Base-by-base conservation (phyloP, 2,113 vertebrate genomes). In the Ceyx margarethae region DNA sequence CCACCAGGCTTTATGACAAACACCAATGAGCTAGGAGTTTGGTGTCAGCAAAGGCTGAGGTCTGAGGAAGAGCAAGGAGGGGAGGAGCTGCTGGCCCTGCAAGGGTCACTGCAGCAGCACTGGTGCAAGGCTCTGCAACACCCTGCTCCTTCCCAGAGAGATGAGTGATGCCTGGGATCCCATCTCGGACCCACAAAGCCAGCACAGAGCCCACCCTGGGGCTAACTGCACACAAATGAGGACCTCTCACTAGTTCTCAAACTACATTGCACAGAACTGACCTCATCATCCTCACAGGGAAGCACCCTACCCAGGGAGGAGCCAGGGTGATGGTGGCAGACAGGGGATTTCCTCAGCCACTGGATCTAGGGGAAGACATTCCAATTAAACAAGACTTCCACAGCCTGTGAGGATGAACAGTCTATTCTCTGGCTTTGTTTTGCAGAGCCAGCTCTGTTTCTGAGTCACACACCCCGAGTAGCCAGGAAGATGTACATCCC, bases 121-220 rank as follows among this genome's bases (percentile, higher is more conserved):
- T 6, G 15, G 21, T 16, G 50, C 8, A 54, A 71, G 56, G 61
- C 56, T 62, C 31, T 45, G 46, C 33, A 83, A 10, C 17, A 43
- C 6, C 37, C 53, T 54, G 22, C 17, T 73, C 18, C 33, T 64
- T 62, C 67, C 51, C 51, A 71, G 54, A 74, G 26, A n/a, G n/a
- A 76, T 3, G 0, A n/a, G 57, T 66, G 6, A 12, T 0, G 0
- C 45, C 12, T 73, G 42, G 56, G 92, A 84, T 16, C 6, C 46
- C 16, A 6, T 8, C 9, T 3, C 15, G 16, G 31, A 69, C 2
- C 66, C 50, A 9, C 37, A 80, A 79, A 89, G 21, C 14, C 65
- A 20, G 15, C 29, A 19, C 4, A 18, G 4, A 37, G 37, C 37
- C n/a, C 9, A 13, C 2, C 21, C 71, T 5, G 31, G 48, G 53